These are phyloP conservation scores for Gopherus flavomarginatus DNA, from an alignment of 2,113 vertebrate species.

Conservation along the genomic window DNA sequence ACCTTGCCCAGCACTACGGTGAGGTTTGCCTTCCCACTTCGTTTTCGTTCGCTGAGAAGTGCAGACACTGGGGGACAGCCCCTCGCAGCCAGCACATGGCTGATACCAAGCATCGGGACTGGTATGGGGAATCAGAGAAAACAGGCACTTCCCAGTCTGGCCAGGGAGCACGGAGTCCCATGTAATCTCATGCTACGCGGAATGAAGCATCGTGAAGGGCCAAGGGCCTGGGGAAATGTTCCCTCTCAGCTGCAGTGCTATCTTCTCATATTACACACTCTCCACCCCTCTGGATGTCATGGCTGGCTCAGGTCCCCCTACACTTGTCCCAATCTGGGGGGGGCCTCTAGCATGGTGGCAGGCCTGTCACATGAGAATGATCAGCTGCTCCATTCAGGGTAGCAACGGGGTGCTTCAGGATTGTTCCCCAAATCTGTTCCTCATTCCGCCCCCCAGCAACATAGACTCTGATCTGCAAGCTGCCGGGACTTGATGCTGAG, in stretches of 20 bases:
- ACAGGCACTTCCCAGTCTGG: neutral
- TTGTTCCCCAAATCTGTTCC: neutral
- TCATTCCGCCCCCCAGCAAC: neutral
- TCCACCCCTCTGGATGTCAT: too few species aligned
- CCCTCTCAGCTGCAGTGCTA: neutral
- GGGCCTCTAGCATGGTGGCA: neutral
- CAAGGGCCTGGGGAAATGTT: accelerated
- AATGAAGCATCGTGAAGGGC: neutral
- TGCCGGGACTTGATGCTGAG: too few species aligned
- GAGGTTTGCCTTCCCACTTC: neutral
- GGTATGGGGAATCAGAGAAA: neutral
- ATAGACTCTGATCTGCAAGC: too few species aligned
- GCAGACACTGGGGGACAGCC: neutral
- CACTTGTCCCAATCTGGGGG: neutral
- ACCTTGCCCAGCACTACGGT: neutral
- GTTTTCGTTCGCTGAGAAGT: neutral
- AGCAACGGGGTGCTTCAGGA: neutral
- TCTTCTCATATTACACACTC: neutral
- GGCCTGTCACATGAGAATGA: neutral
- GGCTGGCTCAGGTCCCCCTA: neutral
- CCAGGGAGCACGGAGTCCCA: neutral
- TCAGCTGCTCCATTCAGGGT: neutral
- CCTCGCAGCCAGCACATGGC: neutral
- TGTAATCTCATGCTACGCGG: neutral
- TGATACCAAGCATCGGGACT: neutral